phyloP scores from a whole-genome alignment of 2,888 invertebrate genomes.

The Coenonympha glycerion region DNA sequence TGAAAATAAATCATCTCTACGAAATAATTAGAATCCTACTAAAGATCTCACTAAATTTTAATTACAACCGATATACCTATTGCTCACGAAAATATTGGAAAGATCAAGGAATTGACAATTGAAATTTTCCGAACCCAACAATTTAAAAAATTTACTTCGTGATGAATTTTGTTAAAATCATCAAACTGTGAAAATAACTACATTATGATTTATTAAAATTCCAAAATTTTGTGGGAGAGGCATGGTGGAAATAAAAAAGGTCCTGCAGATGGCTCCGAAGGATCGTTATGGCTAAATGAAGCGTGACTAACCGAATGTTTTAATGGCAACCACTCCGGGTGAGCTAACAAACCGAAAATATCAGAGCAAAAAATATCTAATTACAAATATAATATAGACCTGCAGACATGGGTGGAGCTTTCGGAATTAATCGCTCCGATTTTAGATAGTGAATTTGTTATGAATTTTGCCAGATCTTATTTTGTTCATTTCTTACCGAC shows the following conservation, averaged over 20 bases:
- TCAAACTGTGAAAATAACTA: slow-evolving; percentile 12
- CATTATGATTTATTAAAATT: slow-evolving; percentile 18
- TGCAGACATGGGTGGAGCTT: background rate
- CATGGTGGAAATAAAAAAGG: slow-evolving; percentile 23
- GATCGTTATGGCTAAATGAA: slow-evolving; percentile 25
- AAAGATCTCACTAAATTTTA: too few species aligned
- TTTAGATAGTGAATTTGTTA: background rate
- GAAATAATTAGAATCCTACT: too few species aligned
- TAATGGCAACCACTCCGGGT: slow-evolving; percentile 19
- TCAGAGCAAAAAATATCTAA: slow-evolving; percentile 17
- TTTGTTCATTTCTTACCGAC: too few species aligned
- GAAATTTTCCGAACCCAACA: background rate
- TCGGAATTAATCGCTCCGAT: background rate
- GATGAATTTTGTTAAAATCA: background rate
- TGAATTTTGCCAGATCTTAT: background rate
- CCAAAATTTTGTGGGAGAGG: slow-evolving; percentile 22
- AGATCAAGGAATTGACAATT: too few species aligned
- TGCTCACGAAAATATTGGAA: too few species aligned
- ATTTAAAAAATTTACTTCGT: too few species aligned
- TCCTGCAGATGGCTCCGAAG: slow-evolving; percentile 21
- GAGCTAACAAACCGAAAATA: slow-evolving; percentile 19
- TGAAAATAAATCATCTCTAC: too few species aligned
- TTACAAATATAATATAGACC: slow-evolving; percentile 19
- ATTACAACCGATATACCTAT: too few species aligned
- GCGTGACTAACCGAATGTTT: slow-evolving; percentile 25